Evolutionary conservation across 1,140 invertebrate genomes (phyloP).

Genomic region (Drosophila willistoni): DNA sequence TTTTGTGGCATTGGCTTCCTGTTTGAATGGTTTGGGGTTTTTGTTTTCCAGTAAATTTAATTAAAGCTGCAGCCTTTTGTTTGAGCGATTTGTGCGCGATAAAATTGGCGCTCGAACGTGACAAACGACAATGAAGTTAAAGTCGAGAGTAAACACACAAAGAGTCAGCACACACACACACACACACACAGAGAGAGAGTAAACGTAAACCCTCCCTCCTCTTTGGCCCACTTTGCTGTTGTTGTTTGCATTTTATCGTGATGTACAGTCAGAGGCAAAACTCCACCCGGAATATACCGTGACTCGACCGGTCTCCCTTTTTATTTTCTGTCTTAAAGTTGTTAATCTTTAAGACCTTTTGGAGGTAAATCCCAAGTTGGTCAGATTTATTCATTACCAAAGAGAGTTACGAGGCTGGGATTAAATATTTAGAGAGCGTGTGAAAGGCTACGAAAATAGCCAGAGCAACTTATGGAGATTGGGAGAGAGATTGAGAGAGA

Average conservation of each 20-base stretch:
- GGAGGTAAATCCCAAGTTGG: slow-evolving; percentile 42
- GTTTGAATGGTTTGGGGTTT: not conserved
- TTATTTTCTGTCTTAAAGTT: not conserved
- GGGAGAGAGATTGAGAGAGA: not conserved
- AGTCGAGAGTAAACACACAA: slow-evolving; percentile 60
- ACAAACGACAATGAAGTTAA: slow-evolving; percentile 60
- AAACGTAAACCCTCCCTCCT: not conserved
- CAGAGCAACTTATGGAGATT: not conserved
- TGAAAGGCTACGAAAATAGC: slow-evolving; percentile 7
- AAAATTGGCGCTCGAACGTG: slow-evolving; percentile 71
- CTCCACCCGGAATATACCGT: not conserved
- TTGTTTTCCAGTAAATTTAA: slow-evolving; percentile 43
- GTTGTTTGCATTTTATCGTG: slow-evolving; percentile 20
- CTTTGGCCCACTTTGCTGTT: not conserved
- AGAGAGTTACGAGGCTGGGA: slow-evolving; percentile 30
- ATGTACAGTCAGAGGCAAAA: not conserved
- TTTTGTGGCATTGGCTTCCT: too few species aligned
- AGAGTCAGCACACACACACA: not conserved
- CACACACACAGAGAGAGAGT: not conserved
- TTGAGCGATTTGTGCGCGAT: slow-evolving; percentile 57
- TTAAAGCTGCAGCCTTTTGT: slow-evolving; percentile 48
- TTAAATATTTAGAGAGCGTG: slow-evolving; percentile 53
- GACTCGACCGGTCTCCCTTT: not conserved
- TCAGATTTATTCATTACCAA: slow-evolving; percentile 54
- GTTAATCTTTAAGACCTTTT: not conserved